Evolutionary conservation across 2,888 invertebrate genomes (phyloP), one percentile per base, ranked within the genome.

Genomic region (Saturnia pavonia): DNA sequence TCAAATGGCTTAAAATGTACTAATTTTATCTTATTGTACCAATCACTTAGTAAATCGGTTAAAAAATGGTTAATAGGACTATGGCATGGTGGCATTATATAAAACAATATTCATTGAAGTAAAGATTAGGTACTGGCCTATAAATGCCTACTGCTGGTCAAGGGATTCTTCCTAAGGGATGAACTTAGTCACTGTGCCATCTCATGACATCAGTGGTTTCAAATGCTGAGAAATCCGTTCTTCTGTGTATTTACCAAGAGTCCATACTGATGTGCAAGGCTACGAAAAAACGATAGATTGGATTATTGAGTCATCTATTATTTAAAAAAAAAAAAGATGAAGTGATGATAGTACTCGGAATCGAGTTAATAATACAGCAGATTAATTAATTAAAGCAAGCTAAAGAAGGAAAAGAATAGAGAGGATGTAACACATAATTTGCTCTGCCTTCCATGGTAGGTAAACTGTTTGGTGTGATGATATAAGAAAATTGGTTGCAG

Each of bases 21-120:
- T 54, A 54, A 54, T 57, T n/a, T n/a, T 57, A 57, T 57, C 25
- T 57, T 54, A 54, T 54, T 57, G 25, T 57, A 57, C 25, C 25
- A 25, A 57, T 57, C 4, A 57, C 25, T 57, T 57, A 57, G 0
- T 25, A 57, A 25, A 19, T 51, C 14, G 19, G 19, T 51, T 19
- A 51, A 19, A 19, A 14, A 12, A 8, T 43, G 43, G 11, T 43
- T 43, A 9, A 43, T 43, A 43, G 14, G 14, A 9, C 43, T 43
- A 43, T 43, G 34, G 34, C 34, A 4, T 34, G 34, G 3, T 34
- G 34, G 34, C 6, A 34, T 34, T 6, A 34, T 34, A 34, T 34
- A 34, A 34, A 34, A 34, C 34, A 34, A 34, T 34, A 34, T 34
- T 4, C 34, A 34, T 34, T 34, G 34, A 34, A 34, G 2, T 34